Base-by-base conservation (phyloP, 1,140 invertebrate genomes). In the Drosophila punjabiensis region DNA sequence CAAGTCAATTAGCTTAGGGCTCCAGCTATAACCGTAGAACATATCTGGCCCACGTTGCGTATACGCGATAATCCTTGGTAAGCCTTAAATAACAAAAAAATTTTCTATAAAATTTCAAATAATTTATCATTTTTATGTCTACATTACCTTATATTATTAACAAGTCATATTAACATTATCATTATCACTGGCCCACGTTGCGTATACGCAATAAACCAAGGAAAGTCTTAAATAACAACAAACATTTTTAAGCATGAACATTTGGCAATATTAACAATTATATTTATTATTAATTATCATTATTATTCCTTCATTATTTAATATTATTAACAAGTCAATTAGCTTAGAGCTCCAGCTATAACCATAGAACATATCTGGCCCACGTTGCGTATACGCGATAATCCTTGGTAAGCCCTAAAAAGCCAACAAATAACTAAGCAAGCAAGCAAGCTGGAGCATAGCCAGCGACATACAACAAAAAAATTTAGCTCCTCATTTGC, bases 401-500 rank as follows among this genome's bases (percentile, higher is more conserved):
- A 56, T 62, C 45, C 53, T 14, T 45, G 59, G 9, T 58, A 41
- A 65, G 41, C 67, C 67, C 33, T 39, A 32, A 53, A 43, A 53
- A 30, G 33, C 71, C 50, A 52, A 39, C 68, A 62, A 71, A 55
- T 63, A 73, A 55, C 56, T 63, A 41, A 71, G 20, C 20, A 50
- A 39, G 33, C 24, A 9, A 35, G 20, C 5, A 8, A 10, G 18
- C 20, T n/a, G 43, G 11, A 28, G 55, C 14, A 2, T 20, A 37
- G 18, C 2, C n/a, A 37, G 53, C 2, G 11, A 32, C 28, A 50
- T 18, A 30, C 48, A 75, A 75, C 28, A 30, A 55, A 75, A 75
- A 74, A 64, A 75, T 56, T 74, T 76, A 74, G 76, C 76, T 78
- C 55, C 73, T 78, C 63, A 78, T 78, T 78, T 68, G 76, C 76